Base-by-base conservation (phyloP, 53 echinoderm and acorn worm genomes). In the Paelopatides confundens region DNA sequence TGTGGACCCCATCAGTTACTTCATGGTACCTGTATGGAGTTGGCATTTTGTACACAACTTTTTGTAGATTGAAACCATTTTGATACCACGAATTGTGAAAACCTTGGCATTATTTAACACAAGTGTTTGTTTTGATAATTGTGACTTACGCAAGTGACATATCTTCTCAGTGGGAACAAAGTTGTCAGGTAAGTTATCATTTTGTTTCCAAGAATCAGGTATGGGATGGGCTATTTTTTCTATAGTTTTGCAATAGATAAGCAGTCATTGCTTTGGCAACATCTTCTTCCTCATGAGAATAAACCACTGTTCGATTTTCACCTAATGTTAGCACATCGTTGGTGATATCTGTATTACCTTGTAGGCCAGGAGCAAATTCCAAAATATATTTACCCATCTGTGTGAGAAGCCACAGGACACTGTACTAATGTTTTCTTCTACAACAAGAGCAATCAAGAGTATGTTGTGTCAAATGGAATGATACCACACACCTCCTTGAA, bases 361-460 rank as follows among this genome's bases (percentile, higher is more conserved):
- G 30, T 9, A 35, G n/a, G n/a, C n/a, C n/a, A n/a, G n/a, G n/a
- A n/a, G n/a, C n/a, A n/a, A n/a, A n/a, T n/a, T n/a, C 23, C 9
- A 21, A 35, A 8, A 71, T 29, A 33, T 11, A 35, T 28, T 77
- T 12, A 31, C 50, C 50, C 12, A 7, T 82, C 24, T 82, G 83
- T 62, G 62, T 35, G 8, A 58, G 62, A 35, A 63, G 31, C 83
- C 83, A 82, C 24, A 82, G 15, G 8, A 28, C 18, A 6, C 1
- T n/a, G 31, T 7, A 33, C 32, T 82, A 62, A 31, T 82, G 62
- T 24, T 82, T 82, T 33, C 83, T 21, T 63, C 83, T 29, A 11
- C 50, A 77, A 24, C 65, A 64, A 9, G 65, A 64, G n/a, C 65
- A 64, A n/a, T 64, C 65, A 24, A 2, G 65, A 9, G 65, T 27